Evolutionary conservation across 2,113 vertebrate species (phyloP), one percentile per base, ranked within the genome.

Genomic region (Amazona vittata): DNA sequence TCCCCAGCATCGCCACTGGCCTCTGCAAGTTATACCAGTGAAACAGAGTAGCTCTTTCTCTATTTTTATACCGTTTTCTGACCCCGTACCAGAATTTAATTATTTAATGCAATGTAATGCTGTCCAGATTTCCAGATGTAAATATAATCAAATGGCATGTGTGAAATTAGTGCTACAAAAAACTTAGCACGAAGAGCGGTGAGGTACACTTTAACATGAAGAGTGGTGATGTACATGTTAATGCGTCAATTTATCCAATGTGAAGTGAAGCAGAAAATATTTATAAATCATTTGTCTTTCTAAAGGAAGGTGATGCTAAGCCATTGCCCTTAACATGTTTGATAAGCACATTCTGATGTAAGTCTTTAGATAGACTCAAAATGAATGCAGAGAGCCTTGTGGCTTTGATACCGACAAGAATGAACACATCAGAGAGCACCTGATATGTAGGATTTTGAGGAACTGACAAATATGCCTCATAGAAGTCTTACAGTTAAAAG

Each of bases 241-340:
- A 65, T 69, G 75, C 37, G 82, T 57, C 80, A 78, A 62, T 91
- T 89, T 89, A 94, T 92, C 74, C 76, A 49, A 78, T 47, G 52
- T 81, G 83, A 88, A 95, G 62, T 57, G 52, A 93, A 64, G 90
- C 0, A 0, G 83, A 92, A 94, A 92, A 82, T 84, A 86, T 95
- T 96, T 96, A 86, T 81, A 94, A 95, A 95, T 84, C 6, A 86
- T 93, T 93, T 93, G 46, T 93, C 85, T 86, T 90, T 93, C 70
- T 81, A 94, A 90, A 92, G 50, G 68, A 85, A 88, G 90, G 82
- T 37, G 64, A 92, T 86, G 71, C 35, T 88, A 83, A 92, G 68
- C 92, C 9, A 16, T 81, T 92, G 87, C 82, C 82, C 92, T 90
- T 90, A 90, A 93, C 50, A 37, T 26, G 55, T 92, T 88, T 95